phyloP scores from a whole-genome alignment of 2,113 vertebrate genomes.

The Pagrus major region DNA sequence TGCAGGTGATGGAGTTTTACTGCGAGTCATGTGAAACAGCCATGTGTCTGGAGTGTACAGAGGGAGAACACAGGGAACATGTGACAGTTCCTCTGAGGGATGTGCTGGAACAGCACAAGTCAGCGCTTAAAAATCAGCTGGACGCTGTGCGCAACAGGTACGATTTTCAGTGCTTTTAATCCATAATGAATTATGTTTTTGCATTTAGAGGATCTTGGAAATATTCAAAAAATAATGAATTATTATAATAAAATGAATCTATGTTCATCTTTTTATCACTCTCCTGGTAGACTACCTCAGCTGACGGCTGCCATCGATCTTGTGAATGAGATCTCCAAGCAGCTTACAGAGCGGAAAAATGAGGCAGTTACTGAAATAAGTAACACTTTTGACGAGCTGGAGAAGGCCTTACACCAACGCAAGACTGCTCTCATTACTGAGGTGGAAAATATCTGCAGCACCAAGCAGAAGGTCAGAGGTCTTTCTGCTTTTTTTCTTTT shows the following conservation, averaged over 20 bases:
- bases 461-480: constrained; percentile 91
- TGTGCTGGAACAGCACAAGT: constrained; percentile 96
- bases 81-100: constrained; percentile 92
- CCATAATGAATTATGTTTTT: not conserved
- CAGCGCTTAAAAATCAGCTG: constrained; percentile 91
- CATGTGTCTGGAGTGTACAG: constrained; percentile 95
- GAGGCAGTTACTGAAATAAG: constrained; percentile 92
- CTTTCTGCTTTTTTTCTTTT: not conserved
- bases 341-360: constrained; percentile 90
- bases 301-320: constrained; percentile 91
- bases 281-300: constrained; percentile 89
- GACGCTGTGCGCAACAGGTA: constrained; percentile 92
- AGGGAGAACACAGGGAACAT: constrained; percentile 93
- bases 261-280: not conserved
- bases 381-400: constrained; percentile 94
- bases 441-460: constrained; percentile 80
- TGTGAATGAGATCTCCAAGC: constrained; percentile 92
- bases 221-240: no score
- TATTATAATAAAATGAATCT: no score
- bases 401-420: constrained; percentile 90
- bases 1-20: constrained; percentile 97
- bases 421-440: constrained; percentile 90
- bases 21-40: constrained; percentile 98
- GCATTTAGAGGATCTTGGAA: not conserved
- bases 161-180: not conserved